phyloP scores from a whole-genome alignment of 2,888 invertebrate genomes.

The Mystacides longicornis region DNA sequence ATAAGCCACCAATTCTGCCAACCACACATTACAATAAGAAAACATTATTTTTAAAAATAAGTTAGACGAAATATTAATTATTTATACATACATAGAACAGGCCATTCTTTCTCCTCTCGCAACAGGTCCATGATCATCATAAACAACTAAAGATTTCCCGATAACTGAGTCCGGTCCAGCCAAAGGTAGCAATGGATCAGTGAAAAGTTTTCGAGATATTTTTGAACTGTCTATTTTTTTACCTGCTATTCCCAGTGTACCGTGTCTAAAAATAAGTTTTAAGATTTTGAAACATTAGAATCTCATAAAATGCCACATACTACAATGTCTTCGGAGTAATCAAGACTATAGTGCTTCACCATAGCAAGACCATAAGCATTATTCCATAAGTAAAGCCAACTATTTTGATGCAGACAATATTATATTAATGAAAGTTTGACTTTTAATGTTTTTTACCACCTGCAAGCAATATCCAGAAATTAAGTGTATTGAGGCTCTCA shows the following conservation, averaged over 20 bases:
- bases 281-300: too few relatives aligned
- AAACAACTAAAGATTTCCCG: constrained; percentile 78
- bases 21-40: background rate
- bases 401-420: too few relatives aligned
- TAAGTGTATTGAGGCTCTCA: too few relatives aligned
- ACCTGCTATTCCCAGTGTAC: constrained; percentile 67
- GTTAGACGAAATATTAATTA: constrained; percentile 28
- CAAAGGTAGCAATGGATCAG: constrained; percentile 68
- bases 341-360: too few relatives aligned
- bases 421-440: too few relatives aligned
- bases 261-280: constrained; percentile 57
- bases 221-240: constrained; percentile 55
- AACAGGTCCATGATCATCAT: constrained; percentile 80
- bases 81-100: constrained; percentile 69
- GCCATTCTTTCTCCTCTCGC: constrained; percentile 84
- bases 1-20: constrained; percentile 62
- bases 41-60: background rate
- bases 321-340: too few relatives aligned
- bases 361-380: too few relatives aligned
- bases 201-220: constrained; percentile 68
- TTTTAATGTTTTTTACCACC: too few relatives aligned
- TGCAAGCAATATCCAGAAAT: too few relatives aligned
- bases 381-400: too few relatives aligned
- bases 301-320: too few relatives aligned
- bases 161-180: constrained; percentile 67